Percentiles rank a stretch among this genome's conserved stretches.
phyloP scores from a whole-genome alignment of 1,140 invertebrate genomes.

The Agrilus planipennis region DNA sequence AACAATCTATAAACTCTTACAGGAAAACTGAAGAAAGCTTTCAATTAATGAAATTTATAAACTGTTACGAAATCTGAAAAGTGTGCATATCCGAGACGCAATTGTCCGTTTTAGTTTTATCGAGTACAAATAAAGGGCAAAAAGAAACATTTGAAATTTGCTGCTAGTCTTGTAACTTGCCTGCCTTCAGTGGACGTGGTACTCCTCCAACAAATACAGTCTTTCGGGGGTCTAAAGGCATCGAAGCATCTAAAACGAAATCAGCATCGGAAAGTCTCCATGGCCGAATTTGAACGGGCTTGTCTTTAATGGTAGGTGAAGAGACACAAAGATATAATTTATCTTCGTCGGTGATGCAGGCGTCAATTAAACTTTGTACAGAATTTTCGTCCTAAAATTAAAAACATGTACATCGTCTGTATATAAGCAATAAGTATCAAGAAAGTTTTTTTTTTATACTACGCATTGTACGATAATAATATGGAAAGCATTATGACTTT shows the following conservation, averaged over 20 bases:
- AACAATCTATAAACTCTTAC: no score
- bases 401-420: conserved; percentile 1
- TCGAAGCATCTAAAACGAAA: conserved; percentile 93
- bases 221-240: conserved; percentile 94
- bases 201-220: conserved; percentile 99
- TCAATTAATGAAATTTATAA: no score
- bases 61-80: no score
- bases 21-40: no score
- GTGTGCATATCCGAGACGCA: no score
- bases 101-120: no score
- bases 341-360: conserved; percentile 95
- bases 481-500: no score
- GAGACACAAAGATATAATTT: conserved; percentile 97
- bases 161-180: conserved; percentile 42
- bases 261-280: conserved; percentile 97
- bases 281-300: conserved; percentile 97
- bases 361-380: conserved; percentile 93
- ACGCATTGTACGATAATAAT: no score
- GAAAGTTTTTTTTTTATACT: neutral
- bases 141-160: no score
- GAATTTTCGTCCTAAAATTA: conserved; percentile 83
- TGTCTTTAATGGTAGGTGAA: conserved; percentile 98
- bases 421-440: neutral
- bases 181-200: conserved; percentile 91
- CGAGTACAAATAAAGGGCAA: no score